A percentile compares a stretch with the other conserved stretches of the same genome.
phyloP scores from a whole-genome alignment of 2,113 vertebrate genomes.

The Artemisiospiza belli region DNA sequence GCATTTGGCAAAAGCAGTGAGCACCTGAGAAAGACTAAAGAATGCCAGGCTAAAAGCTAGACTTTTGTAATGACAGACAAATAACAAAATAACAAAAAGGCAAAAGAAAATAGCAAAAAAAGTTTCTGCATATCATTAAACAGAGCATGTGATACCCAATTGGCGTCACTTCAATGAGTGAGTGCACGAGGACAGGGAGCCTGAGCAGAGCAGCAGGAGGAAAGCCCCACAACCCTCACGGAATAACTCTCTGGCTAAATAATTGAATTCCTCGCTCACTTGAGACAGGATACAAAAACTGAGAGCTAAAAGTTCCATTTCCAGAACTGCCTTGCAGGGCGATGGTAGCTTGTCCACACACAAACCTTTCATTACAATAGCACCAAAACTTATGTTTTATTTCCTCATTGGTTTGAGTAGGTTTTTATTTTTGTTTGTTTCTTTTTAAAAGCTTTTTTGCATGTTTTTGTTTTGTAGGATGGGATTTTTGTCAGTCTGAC shows the following conservation, averaged over 20 bases:
- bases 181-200: not conserved
- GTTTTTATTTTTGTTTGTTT: not conserved
- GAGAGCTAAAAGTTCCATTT: not conserved
- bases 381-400: not conserved
- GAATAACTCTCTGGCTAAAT: not conserved
- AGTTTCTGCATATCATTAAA: not conserved
- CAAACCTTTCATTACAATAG: fast-evolving
- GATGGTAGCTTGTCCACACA: fast-evolving
- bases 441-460: not conserved
- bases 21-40: not conserved
- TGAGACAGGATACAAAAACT: not conserved
- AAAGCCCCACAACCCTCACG: not conserved
- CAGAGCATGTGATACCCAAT: not conserved
- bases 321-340: not conserved
- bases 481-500: not conserved
- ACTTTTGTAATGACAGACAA: not conserved
- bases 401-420: fast-evolving
- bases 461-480: not conserved
- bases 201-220: not conserved
- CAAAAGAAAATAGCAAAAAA: not conserved
- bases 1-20: not conserved
- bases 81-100: not conserved
- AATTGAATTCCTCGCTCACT: not conserved
- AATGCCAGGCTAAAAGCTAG: not conserved
- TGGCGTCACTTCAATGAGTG: not conserved